Base-by-base conservation (phyloP, 1,140 invertebrate species). In the Gonioctena quinquepunctata region DNA sequence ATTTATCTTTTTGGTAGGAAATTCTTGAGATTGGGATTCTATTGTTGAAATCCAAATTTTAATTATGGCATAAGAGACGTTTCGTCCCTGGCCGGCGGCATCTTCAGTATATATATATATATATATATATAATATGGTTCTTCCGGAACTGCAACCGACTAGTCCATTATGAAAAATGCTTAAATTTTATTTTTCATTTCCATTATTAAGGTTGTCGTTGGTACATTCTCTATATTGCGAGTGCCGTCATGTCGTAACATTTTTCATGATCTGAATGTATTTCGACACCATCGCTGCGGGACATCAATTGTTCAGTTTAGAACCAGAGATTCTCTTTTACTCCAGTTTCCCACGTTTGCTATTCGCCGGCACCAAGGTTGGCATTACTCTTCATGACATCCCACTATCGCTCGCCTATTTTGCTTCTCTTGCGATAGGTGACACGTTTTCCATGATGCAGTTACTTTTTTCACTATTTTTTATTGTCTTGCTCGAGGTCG, bases 271-370 rank as follows among this genome's bases (percentile, higher is more conserved):
- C 21, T 26, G 57, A 60, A 60, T 25, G 25, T 26, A 23, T 60
- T 60, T 60, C 57, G 57, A 60, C 57, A 60, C 57, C 57, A 60
- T 22, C 57, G 25, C 25, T 26, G 21, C 57, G 21, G 25, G 33
- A 22, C 57, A 60, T 13, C 57, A 25, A 19, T 25, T 23, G 57
- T 22, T 60, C 57, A 22, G 57, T 25, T 26, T 28, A 60, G 21
- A 19, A 21, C 62, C 21, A 65, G 62, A 49, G 62, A 65, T 65
- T 42, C 62, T 66, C 64, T 25, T 26, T 16, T 66, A 66, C 48
- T 23, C 49, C 50, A 54, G 48, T 66, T 66, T 66, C 64, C 64
- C 64, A 66, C 64, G 64, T 54, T 16, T 18, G 21, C n/a, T 42
- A 64, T 64, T n/a, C 33, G 11, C 13, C 52, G 57, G 57, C 8